Base-by-base conservation (phyloP, 92 coral and sea anemone genomes). In the Blastomussa wellsi region DNA sequence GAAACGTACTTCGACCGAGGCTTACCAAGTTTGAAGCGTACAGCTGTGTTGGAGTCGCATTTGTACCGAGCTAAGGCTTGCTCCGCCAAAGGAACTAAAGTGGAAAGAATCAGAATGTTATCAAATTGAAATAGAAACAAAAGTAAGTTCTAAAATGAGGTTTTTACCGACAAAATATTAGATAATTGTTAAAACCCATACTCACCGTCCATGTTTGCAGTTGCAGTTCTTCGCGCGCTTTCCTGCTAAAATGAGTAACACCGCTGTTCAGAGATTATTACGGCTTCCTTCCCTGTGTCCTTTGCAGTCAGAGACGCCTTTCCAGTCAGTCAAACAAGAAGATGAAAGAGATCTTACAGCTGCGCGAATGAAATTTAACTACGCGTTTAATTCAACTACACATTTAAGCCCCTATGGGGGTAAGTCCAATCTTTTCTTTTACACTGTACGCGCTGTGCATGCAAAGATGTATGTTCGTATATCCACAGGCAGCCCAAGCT, bases 1-100 rank as follows among this genome's bases (percentile, higher is more conserved):
- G 10, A 4, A 71, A 39, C 22, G 12, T 13, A 5, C 4, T 57
- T 17, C n/a, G n/a, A 62, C 31, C 1, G 20, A 76, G 4, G 82
- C 94, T 84, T 78, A 97, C 99, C 99, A 8, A 97, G 88, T 86
- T 94, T 97, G 80, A 97, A 80, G 87, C 86, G 83, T 14, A 97
- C 87, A 59, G 98, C 93, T 28, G 85, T 85, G 62, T 90, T 93
- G 70, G 97, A 92, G 59, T 87, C 90, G 84, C 97, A 91, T 82
- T 94, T 97, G 86, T 89, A 97, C 3, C 87, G 90, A 16, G 95
- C 90, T 8, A 97, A 80, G 42, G 84, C 81, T 68, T 93, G 90
- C 38, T 97, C 95, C 39, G 82, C 93, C 88, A 94, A 88, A 84
- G 86, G 85, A 83, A 88, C 89, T 86, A 70, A 29, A 65, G 66